These are phyloP conservation scores for Cebus imitator DNA, from an alignment of 2,113 vertebrate genomes.

Conservation along the genomic window DNA sequence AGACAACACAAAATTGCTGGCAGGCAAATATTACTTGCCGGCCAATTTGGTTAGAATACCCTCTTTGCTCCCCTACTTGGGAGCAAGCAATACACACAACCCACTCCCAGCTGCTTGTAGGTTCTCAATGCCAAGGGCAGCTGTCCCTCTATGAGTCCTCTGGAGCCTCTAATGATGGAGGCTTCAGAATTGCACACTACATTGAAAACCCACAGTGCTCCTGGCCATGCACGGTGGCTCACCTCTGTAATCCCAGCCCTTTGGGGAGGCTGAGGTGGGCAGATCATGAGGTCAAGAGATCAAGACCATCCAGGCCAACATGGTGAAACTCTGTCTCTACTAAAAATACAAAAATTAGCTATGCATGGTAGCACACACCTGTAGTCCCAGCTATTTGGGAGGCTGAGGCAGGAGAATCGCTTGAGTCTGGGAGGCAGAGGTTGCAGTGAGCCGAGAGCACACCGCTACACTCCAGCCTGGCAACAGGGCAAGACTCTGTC, in stretches of 20 bases:
- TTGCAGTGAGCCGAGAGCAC: too few species aligned
- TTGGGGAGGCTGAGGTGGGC: too few species aligned
- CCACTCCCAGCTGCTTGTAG: not conserved
- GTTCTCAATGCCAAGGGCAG: not conserved
- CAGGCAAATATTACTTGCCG: not conserved
- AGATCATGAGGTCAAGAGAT: too few species aligned
- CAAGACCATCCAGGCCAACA: too few species aligned
- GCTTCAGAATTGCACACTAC: not conserved
- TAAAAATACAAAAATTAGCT: too few species aligned
- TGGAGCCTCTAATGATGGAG: not conserved
- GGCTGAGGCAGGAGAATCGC: too few species aligned
- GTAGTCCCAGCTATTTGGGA: too few species aligned
- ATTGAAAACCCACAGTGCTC: constrained; percentile 24
- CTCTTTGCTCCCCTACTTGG: not conserved
- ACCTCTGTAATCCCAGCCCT: too few species aligned
- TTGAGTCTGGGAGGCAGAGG: too few species aligned
- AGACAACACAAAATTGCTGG: not conserved
- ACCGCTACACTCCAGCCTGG: too few species aligned
- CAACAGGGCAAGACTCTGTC: too few species aligned
- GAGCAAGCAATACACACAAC: not conserved
- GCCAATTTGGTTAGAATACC: not conserved
- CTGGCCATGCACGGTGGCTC: not conserved
- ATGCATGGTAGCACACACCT: rapidly evolving
- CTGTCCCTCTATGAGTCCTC: not conserved
- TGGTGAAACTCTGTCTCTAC: too few species aligned